Evolutionary conservation across 2,888 invertebrate genomes (phyloP).

Genomic region (Abscondita cerata): DNA sequence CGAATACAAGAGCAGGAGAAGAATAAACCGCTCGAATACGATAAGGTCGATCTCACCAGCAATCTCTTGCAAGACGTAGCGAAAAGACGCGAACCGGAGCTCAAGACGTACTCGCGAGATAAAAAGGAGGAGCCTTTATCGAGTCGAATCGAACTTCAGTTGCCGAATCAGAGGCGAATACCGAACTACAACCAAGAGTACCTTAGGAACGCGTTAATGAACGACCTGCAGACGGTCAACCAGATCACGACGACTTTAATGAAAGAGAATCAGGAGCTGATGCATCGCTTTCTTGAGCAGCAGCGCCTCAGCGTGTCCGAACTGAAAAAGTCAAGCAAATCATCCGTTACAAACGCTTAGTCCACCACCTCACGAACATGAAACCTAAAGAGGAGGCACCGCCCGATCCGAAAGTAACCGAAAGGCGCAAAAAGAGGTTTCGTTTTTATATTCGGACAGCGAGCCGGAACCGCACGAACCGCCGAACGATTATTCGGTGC

Average conservation of each 20-base stretch:
- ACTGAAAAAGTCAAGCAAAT: slow-evolving; percentile 34
- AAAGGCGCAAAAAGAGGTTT: slow-evolving; percentile 35
- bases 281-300: slow-evolving; percentile 36
- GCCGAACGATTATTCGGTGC: slow-evolving; percentile 34
- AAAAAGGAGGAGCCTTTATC: slow-evolving; percentile 19
- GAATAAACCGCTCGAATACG: neutral
- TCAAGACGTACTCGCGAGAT: slow-evolving; percentile 25
- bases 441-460: slow-evolving; percentile 37
- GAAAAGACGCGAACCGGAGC: neutral
- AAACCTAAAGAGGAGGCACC: slow-evolving; percentile 15
- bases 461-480: slow-evolving; percentile 26
- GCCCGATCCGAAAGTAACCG: neutral
- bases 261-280: slow-evolving; percentile 30
- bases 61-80: slow-evolving; percentile 8
- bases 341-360: slow-evolving; percentile 36
- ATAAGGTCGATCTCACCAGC: slow-evolving; percentile 9
- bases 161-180: slow-evolving; percentile 29
- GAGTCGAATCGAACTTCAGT: slow-evolving; percentile 23
- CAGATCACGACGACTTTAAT: slow-evolving; percentile 22
- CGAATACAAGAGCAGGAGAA: slow-evolving; percentile 15
- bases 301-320: slow-evolving; percentile 31
- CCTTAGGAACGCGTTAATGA: slow-evolving; percentile 18
- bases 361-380: slow-evolving; percentile 24
- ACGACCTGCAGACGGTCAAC: slow-evolving; percentile 24
- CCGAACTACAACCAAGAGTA: slow-evolving; percentile 24